phyloP scores from a whole-genome alignment of 2,113 vertebrate genomes.

The Sorex araneus region DNA sequence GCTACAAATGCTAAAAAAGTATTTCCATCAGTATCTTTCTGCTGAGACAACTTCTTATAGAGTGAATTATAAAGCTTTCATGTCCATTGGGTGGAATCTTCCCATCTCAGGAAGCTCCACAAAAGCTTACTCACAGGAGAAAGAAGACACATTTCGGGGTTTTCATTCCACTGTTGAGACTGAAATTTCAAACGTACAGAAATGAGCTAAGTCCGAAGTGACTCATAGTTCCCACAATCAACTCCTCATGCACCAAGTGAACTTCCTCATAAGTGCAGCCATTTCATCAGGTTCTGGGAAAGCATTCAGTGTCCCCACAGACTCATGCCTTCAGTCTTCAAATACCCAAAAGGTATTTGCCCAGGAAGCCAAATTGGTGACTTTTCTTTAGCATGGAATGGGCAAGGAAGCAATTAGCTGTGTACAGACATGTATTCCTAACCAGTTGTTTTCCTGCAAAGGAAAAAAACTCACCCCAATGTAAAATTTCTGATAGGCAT shows the following conservation, averaged over 20 bases:
- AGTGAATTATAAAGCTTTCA: neutral
- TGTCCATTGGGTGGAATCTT: slow-evolving; percentile 20
- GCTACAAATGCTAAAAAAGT: slow-evolving; percentile 19
- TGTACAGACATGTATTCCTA: slow-evolving; percentile 24
- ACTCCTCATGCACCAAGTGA: slow-evolving; percentile 48
- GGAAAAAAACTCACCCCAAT: slow-evolving; percentile 25
- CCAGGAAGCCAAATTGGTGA: slow-evolving; percentile 49
- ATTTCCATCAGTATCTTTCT: slow-evolving; percentile 13
- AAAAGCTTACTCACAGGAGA: slow-evolving; percentile 67
- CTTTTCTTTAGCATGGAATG: neutral
- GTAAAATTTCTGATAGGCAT: slow-evolving; percentile 33
- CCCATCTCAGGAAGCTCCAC: slow-evolving; percentile 28
- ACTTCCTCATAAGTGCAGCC: slow-evolving; percentile 34
- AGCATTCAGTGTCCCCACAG: neutral
- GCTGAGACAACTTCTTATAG: neutral
- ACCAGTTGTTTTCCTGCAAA: neutral
- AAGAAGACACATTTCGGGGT: slow-evolving; percentile 40
- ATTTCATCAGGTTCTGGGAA: slow-evolving; percentile 32
- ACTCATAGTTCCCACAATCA: slow-evolving; percentile 66
- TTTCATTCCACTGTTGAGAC: slow-evolving; percentile 17
- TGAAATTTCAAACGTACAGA: slow-evolving; percentile 66
- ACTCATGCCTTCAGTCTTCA: slow-evolving; percentile 23
- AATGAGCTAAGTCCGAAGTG: slow-evolving; percentile 68
- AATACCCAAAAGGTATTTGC: slow-evolving; percentile 49
- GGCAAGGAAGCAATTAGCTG: neutral